These are phyloP conservation scores for Alviniconcha marisindica DNA, from an alignment of 1,140 invertebrate species.

Conservation along the genomic window DNA sequence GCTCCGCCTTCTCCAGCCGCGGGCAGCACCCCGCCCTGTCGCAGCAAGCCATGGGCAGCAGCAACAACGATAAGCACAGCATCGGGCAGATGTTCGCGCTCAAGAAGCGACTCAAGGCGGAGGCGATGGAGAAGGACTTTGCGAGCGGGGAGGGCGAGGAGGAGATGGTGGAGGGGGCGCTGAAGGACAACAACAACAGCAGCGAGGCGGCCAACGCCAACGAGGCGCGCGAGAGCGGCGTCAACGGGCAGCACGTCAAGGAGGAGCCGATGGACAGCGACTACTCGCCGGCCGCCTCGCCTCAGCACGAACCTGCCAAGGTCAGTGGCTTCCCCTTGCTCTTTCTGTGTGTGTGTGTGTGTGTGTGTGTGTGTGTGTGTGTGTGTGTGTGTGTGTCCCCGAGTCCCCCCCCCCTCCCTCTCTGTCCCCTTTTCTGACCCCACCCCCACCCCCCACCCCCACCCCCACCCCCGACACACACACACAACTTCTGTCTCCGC, in stretches of 20 bases:
- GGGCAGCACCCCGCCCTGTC: neutral
- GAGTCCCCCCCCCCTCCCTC: too few relatives aligned
- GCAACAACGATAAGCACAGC: neutral
- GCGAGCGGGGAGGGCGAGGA: neutral
- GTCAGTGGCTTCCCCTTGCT: too few relatives aligned
- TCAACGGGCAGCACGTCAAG: neutral
- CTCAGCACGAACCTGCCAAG: slow-evolving; percentile 14
- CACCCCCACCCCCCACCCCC: too few relatives aligned
- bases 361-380: neutral
- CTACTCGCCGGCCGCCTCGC: slow-evolving; percentile 3
- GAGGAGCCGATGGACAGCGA: slow-evolving; percentile 28
- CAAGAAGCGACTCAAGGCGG: slow-evolving; percentile 11
- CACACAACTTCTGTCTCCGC: too few relatives aligned
- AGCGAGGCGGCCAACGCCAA: neutral
- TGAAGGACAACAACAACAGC: neutral
- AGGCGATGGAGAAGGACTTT: slow-evolving; percentile 32
- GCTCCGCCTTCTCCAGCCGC: slow-evolving; percentile 42
- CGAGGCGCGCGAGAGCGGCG: neutral
- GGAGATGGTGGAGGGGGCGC: neutral
- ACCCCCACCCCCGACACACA: too few relatives aligned
- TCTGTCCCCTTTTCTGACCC: too few relatives aligned
- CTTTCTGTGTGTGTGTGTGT: slow-evolving; percentile 12
- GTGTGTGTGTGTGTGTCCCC: too few relatives aligned
- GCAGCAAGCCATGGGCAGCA: neutral
- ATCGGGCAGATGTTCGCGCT: slow-evolving; percentile 24